phyloP scores from a whole-genome alignment of 2,113 vertebrate genomes.

The Octodon degus region DNA sequence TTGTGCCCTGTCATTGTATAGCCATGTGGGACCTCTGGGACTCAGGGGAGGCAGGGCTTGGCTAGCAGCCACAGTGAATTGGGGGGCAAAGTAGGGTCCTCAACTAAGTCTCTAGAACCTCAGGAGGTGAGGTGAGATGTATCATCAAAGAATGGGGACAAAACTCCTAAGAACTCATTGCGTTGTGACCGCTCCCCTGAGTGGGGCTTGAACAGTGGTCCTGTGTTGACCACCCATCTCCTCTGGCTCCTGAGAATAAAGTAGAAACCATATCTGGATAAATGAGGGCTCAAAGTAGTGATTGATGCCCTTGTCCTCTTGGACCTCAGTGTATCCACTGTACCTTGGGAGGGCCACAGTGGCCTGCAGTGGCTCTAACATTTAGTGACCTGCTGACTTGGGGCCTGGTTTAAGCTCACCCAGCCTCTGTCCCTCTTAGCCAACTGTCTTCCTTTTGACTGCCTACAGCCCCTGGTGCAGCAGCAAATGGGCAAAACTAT shows the following conservation, averaged over 20 bases:
- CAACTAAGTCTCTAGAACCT: background rate
- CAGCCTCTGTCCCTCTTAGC: background rate
- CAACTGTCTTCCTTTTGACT: background rate
- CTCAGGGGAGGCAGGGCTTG: background rate
- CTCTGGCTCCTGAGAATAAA: background rate
- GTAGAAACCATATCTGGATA: background rate
- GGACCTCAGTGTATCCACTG: background rate
- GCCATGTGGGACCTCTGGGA: background rate
- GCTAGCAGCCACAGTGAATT: background rate
- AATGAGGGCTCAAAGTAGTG: background rate
- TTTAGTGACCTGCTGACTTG: background rate
- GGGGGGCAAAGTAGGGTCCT: background rate
- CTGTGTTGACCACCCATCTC: background rate
- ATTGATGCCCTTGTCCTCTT: background rate
- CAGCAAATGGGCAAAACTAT: conserved; percentile 22
- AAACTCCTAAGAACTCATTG: background rate
- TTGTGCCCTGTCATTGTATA: background rate
- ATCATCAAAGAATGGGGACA: background rate
- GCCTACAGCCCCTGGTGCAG: conserved; percentile 70
- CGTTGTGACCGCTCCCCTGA: background rate
- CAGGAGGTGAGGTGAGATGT: background rate
- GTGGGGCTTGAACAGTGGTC: rapidly evolving
- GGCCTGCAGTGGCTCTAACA: background rate
- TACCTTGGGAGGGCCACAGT: background rate
- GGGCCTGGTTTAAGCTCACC: background rate